Evolutionary conservation across 2,888 invertebrate species (phyloP), one percentile per base, ranked within the genome.

Genomic region (Embidobia sp.): DNA sequence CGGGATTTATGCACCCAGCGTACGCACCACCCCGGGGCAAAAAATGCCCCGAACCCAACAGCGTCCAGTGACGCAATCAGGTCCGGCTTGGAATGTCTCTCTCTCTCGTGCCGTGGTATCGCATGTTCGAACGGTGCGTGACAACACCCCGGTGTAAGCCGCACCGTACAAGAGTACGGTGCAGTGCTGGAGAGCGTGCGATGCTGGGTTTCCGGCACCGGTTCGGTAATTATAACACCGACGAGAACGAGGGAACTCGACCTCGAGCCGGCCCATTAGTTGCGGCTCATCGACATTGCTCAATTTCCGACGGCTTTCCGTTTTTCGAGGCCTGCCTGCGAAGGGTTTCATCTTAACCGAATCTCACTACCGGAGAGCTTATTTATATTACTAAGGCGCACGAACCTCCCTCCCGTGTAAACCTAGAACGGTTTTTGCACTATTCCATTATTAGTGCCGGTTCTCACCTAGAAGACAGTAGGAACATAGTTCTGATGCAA

Each of bases 1-100:
- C 80, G 78, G 82, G 80, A 85, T 83, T 85, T 81, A 83, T 75
- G 74, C 16, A 85, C 78, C 81, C 81, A 78, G 79, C 63, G 76
- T 69, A 78, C 78, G 79, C 80, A 61, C 69, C 61, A 63, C 42
- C 42, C 61, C 63, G 33, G 63, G 53, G n/a, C n/a, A 51, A 49
- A 31, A 31, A 48, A 18, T 11, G 13, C 33, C 33, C 10, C 18
- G 16, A 37, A 40, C 48, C 40, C n/a, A n/a, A n/a, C n/a, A n/a
- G n/a, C n/a, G n/a, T n/a, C n/a, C n/a, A n/a, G n/a, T n/a, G n/a
- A 10, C 13, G 10, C 18, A 29, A 49, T 18, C 10, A n/a, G 8
- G 27, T 16, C 16, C 11, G 10, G 16, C 53, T 35, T 11, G 26
- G 10, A 31, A 42, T 44, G 66, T 53, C 44, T 48, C 15, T 29